A percentile compares a stretch with the other conserved stretches of the same genome.
Evolutionary conservation across 2,797 vertebrate species (phyloP).

Genomic region (Rhinophrynus dorsalis): DNA sequence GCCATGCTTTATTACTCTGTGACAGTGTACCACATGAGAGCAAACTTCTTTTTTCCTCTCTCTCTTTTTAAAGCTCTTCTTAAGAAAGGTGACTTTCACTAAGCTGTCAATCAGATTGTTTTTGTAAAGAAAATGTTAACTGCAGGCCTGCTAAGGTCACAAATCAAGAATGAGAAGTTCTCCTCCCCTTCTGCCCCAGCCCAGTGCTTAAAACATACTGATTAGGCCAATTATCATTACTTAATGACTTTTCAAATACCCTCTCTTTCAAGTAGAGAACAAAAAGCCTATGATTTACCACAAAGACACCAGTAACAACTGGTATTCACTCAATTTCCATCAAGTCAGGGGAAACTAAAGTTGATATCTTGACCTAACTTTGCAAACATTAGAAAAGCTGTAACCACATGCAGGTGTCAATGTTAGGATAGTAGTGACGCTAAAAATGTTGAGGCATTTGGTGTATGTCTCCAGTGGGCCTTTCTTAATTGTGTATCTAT

Average conservation of each 20-base stretch:
- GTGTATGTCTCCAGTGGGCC: neutral
- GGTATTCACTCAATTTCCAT: neutral
- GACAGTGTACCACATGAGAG: slow-evolving; percentile 51
- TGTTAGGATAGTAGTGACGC: neutral
- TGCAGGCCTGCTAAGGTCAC: slow-evolving; percentile 42
- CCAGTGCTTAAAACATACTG: slow-evolving; percentile 31
- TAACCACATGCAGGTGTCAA: slow-evolving; percentile 12
- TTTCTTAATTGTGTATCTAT: neutral
- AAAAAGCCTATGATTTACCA: neutral
- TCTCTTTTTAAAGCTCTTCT: slow-evolving; percentile 25
- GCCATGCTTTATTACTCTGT: slow-evolving; percentile 63
- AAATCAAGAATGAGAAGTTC: slow-evolving; percentile 13
- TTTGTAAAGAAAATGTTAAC: slow-evolving; percentile 34
- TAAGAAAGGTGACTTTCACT: slow-evolving; percentile 50
- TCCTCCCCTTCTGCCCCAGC: slow-evolving; percentile 8
- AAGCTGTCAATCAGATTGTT: slow-evolving; percentile 47
- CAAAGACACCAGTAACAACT: slow-evolving; percentile 18
- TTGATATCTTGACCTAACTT: neutral
- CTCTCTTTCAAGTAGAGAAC: slow-evolving; percentile 34
- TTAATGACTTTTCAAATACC: slow-evolving; percentile 35
- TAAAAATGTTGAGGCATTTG: neutral
- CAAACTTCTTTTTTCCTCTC: slow-evolving; percentile 12
- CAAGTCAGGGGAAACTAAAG: neutral
- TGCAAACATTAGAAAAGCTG: slow-evolving; percentile 6
- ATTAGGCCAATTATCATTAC: slow-evolving; percentile 27